phyloP scores from a whole-genome alignment of 2,113 vertebrate species.

The Peromyscus californicus region DNA sequence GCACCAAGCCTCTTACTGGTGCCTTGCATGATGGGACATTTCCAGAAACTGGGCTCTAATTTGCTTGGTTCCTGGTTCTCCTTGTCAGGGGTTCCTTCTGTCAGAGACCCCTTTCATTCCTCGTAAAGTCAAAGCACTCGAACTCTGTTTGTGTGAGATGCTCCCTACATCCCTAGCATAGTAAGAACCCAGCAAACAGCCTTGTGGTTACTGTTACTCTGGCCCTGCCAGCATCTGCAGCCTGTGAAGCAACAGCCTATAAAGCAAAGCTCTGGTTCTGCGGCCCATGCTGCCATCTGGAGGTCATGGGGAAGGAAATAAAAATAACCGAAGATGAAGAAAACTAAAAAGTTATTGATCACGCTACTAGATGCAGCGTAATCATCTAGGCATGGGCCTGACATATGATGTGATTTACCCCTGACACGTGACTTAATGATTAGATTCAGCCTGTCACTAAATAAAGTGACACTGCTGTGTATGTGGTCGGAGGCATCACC shows the following conservation, averaged over 20 bases:
- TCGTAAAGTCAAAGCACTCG: fast-evolving
- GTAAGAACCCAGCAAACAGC: not conserved
- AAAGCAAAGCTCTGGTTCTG: not conserved
- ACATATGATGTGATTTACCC: fast-evolving
- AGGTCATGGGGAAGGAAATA: not conserved
- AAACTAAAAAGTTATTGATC: not conserved
- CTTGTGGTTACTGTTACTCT: not conserved
- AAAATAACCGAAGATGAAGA: not conserved
- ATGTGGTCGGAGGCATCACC: not conserved
- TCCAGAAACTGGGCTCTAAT: not conserved
- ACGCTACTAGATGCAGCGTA: fast-evolving
- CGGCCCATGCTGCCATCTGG: slow-evolving; percentile 67
- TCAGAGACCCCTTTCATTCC: not conserved
- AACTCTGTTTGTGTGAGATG: not conserved
- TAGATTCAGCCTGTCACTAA: not conserved
- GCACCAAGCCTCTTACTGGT: not conserved
- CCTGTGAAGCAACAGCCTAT: not conserved
- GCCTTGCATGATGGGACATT: not conserved
- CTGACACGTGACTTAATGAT: not conserved
- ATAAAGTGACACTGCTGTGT: no score
- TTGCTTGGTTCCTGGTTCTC: not conserved
- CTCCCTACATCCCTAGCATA: fast-evolving
- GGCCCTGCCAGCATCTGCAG: fast-evolving
- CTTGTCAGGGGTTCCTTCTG: fast-evolving
- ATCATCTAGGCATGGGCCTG: not conserved